These are phyloP conservation scores for Scolopax mira DNA, from an alignment of 2,113 vertebrate species.

Conservation along the genomic window DNA sequence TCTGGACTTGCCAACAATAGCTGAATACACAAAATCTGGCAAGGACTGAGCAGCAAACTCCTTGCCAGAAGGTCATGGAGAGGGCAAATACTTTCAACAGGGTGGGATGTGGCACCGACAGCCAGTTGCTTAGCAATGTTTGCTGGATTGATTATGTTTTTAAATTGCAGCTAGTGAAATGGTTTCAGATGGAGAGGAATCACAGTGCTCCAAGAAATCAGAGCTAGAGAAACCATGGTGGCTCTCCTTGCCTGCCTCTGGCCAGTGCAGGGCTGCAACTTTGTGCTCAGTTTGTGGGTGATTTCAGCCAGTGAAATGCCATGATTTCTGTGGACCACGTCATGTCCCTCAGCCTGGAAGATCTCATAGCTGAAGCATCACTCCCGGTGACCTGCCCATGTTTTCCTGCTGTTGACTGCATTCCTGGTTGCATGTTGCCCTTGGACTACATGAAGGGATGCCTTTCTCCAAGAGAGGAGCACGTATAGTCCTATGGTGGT, in stretches of 20 bases:
- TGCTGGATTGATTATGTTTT: constrained; percentile 33
- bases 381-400: background rate
- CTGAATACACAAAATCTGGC: background rate
- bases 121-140: constrained; percentile 48
- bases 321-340: background rate
- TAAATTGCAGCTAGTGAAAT: constrained; percentile 1
- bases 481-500: background rate
- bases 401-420: background rate
- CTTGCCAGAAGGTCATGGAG: constrained; percentile 1
- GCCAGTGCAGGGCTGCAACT: background rate
- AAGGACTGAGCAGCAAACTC: background rate
- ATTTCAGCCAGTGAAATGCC: background rate
- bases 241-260: background rate
- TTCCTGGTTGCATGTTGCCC: background rate
- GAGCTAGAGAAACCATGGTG: background rate
- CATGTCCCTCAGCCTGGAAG: background rate
- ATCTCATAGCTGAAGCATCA: constrained; percentile 22
- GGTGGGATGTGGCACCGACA: background rate
- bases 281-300: background rate
- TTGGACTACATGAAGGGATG: background rate
- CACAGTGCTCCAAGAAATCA: background rate
- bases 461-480: background rate
- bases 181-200: background rate
- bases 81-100: constrained; percentile 1
- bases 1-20: background rate